Percentiles rank a stretch among this genome's conserved stretches.
Evolutionary conservation across 2,113 vertebrate species (phyloP).

Genomic region (Mesoclemmys tuberculata): DNA sequence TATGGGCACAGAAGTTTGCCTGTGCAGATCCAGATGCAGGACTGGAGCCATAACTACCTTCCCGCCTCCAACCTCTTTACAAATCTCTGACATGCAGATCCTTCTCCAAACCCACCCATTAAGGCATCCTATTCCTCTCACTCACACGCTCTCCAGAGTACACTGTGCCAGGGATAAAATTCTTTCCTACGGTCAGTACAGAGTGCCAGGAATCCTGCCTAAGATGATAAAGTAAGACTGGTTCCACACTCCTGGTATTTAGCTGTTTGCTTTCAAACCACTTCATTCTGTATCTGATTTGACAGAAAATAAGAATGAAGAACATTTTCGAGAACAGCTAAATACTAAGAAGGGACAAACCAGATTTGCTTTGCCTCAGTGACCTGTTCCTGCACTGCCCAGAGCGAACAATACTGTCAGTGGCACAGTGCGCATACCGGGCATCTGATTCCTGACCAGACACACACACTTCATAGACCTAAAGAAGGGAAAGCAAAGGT

Average conservation of each 20-base stretch:
- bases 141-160: neutral
- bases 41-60: rapidly evolving
- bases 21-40: rapidly evolving
- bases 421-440: neutral
- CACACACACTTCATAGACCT: neutral
- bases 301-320: neutral
- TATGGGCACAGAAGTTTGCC: neutral
- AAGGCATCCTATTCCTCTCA: neutral
- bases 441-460: neutral
- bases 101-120: neutral
- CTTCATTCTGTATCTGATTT: neutral
- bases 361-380: neutral
- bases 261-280: rapidly evolving
- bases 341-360: neutral
- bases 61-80: neutral
- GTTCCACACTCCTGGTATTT: neutral
- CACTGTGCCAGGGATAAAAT: neutral
- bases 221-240: neutral
- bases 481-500: neutral
- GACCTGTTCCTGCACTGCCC: neutral
- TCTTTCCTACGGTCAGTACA: neutral
- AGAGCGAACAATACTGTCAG: neutral
- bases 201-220: neutral
- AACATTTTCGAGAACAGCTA: neutral
- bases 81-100: neutral